phyloP scores from a whole-genome alignment of 2,797 vertebrate genomes.

The Parauchenoglanis ngamensis region DNA sequence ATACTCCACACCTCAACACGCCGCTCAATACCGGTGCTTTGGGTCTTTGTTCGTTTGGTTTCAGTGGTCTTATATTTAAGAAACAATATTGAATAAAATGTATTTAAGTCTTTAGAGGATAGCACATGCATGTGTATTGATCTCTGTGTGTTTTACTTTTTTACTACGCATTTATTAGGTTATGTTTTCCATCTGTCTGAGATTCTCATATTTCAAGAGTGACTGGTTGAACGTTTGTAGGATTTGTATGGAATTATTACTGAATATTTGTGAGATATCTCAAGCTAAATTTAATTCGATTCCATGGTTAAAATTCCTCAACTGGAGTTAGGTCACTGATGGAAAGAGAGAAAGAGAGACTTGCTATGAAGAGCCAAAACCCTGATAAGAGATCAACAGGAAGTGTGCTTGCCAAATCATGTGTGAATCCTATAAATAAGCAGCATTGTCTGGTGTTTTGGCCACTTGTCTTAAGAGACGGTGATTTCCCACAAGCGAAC shows the following conservation, averaged over 20 bases:
- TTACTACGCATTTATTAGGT: neutral
- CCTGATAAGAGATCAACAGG: constrained; percentile 31
- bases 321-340: neutral
- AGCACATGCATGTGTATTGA: neutral
- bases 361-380: constrained; percentile 1
- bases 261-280: neutral
- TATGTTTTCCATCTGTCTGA: neutral
- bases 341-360: neutral
- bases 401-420: constrained; percentile 35
- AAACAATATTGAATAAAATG: neutral
- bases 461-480: neutral
- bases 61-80: neutral
- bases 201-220: neutral
- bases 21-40: neutral
- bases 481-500: constrained; percentile 24
- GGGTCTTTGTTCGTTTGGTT: neutral
- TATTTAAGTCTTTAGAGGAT: neutral
- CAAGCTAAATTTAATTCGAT: neutral
- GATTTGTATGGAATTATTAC: neutral
- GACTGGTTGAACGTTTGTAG: neutral
- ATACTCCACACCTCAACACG: neutral
- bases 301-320: neutral
- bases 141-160: neutral
- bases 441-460: constrained; percentile 35
- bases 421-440: constrained; percentile 34